These are phyloP conservation scores for Alectoris magna DNA, from an alignment of 2,797 vertebrate species.

Conservation along the genomic window DNA sequence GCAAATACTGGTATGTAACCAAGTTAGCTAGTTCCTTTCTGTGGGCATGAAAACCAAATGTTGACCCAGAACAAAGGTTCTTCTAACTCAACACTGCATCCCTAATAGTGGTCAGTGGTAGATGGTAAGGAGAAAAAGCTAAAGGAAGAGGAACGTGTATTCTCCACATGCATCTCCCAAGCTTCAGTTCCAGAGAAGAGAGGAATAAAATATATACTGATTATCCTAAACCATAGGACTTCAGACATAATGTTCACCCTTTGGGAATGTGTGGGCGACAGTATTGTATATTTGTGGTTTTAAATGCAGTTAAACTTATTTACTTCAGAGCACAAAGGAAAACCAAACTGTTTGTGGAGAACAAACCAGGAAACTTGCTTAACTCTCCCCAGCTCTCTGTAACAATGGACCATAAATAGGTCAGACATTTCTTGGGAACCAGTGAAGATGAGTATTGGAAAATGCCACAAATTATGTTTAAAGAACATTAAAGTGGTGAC, in stretches of 20 bases:
- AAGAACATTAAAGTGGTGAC: slow-evolving; percentile 73
- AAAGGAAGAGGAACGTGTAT: background rate
- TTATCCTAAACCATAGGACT: slow-evolving; percentile 36
- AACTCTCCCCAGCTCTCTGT: slow-evolving; percentile 74
- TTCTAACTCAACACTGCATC: background rate
- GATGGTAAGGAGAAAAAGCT: background rate
- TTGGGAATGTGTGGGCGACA: slow-evolving; percentile 66
- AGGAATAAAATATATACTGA: slow-evolving; percentile 47
- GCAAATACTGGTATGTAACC: background rate
- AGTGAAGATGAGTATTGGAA: slow-evolving; percentile 72
- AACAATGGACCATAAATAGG: slow-evolving; percentile 75
- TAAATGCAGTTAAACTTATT: slow-evolving; percentile 73
- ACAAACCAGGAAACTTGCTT: slow-evolving; percentile 72
- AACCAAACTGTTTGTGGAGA: slow-evolving; percentile 76
- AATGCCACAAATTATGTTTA: slow-evolving; percentile 74
- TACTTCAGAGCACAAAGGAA: slow-evolving; percentile 77
- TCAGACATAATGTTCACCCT: slow-evolving; percentile 62
- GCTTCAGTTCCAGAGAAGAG: slow-evolving; percentile 18
- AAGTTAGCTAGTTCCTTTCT: background rate
- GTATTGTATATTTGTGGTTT: slow-evolving; percentile 72
- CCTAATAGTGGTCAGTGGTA: background rate
- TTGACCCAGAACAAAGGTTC: background rate
- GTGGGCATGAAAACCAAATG: background rate
- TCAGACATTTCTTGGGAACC: slow-evolving; percentile 73
- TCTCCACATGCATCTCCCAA: slow-evolving; percentile 36